phyloP scores from a whole-genome alignment of 2,113 vertebrate species.

The Cromileptes altivelis region DNA sequence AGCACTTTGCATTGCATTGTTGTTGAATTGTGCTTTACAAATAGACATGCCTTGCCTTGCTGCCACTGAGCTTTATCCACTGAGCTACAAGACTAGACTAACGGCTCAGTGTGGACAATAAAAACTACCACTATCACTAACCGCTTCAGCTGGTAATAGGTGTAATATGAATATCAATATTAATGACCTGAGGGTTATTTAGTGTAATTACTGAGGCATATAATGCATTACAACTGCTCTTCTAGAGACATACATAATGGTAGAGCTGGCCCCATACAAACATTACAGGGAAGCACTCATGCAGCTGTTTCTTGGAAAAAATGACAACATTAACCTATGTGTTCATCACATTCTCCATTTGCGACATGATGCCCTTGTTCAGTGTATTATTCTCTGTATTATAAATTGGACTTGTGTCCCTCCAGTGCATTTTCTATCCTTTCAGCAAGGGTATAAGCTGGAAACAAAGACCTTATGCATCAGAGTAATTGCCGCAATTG shows the following conservation, averaged over 20 bases:
- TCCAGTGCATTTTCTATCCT: not conserved
- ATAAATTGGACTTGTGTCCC: not conserved
- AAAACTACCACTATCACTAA: slow-evolving; percentile 43
- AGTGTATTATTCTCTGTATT: not conserved
- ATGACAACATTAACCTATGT: not conserved
- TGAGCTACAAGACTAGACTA: not conserved
- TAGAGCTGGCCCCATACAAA: not conserved
- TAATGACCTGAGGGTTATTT: slow-evolving; percentile 49
- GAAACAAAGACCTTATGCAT: slow-evolving; percentile 1
- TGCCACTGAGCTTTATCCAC: not conserved
- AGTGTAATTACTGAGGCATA: slow-evolving; percentile 35
- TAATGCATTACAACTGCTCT: slow-evolving; percentile 4
- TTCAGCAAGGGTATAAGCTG: not conserved
- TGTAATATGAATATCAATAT: slow-evolving; percentile 54
- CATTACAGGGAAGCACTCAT: not conserved
- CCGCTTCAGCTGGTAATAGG: slow-evolving; percentile 24
- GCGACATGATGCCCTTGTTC: not conserved
- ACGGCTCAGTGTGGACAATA: slow-evolving; percentile 20
- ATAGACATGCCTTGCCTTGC: not conserved
- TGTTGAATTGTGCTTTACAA: not conserved
- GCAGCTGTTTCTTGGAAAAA: not conserved
- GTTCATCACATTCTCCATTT: not conserved
- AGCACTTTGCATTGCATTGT: not conserved
- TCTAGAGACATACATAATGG: not conserved
- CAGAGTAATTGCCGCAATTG: not conserved